phyloP scores from a whole-genome alignment of 2,113 vertebrate species.

The Ascaphus truei region DNA sequence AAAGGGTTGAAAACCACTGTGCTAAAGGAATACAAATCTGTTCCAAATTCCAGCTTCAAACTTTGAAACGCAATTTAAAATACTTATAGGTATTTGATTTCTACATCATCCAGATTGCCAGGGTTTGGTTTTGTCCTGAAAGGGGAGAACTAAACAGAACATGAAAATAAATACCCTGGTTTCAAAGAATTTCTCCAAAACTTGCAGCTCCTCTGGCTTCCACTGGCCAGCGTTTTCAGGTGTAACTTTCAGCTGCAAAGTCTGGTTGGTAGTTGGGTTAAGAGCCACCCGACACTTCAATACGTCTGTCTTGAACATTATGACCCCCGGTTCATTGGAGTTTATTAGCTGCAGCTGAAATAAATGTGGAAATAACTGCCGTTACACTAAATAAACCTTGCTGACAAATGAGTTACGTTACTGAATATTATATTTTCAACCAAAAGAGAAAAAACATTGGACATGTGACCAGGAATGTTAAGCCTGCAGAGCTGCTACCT shows the following conservation, averaged over 20 bases:
- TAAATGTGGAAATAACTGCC: too few species aligned
- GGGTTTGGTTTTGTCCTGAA: too few species aligned
- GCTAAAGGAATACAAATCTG: too few species aligned
- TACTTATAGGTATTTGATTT: too few species aligned
- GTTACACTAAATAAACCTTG: too few species aligned
- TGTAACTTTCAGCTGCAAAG: conserved; percentile 94
- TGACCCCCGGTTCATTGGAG: conserved; percentile 95
- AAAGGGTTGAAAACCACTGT: too few species aligned
- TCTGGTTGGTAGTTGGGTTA: conserved; percentile 96
- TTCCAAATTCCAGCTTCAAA: too few species aligned
- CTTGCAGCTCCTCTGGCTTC: conserved; percentile 94
- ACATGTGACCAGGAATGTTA: neutral
- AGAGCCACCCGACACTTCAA: conserved; percentile 95
- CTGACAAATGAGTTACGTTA: too few species aligned
- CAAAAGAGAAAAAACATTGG: neutral
- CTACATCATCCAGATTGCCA: too few species aligned
- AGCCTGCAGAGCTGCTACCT: too few species aligned
- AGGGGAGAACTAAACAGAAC: neutral
- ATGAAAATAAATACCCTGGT: conserved; percentile 73
- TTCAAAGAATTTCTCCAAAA: conserved; percentile 97
- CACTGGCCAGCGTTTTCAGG: conserved; percentile 94
- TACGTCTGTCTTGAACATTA: conserved; percentile 97
- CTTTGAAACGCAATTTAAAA: too few species aligned
- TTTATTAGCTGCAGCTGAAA: conserved; percentile 89
- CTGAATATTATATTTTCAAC: too few species aligned